Evolutionary conservation across 2,888 invertebrate species (phyloP).

Genomic region (Lagria hirta): DNA sequence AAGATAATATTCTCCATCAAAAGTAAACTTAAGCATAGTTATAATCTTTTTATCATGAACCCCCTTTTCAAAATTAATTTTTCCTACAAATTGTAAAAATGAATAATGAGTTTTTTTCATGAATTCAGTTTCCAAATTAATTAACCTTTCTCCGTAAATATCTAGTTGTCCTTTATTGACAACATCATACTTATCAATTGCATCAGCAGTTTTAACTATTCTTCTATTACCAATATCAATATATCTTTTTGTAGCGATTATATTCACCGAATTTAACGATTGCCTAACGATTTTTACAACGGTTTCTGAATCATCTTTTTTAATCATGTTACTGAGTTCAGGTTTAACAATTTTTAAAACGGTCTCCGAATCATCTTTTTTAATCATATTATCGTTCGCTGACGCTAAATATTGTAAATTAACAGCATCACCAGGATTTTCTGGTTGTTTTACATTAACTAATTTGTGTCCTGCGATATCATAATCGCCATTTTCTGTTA

Average conservation of each 20-base stretch:
- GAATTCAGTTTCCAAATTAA: slow-evolving; percentile 1
- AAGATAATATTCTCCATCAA: slow-evolving; percentile 3
- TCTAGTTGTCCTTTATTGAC: slow-evolving; percentile 8
- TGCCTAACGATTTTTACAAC: too few species aligned
- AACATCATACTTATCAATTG: slow-evolving; percentile 6
- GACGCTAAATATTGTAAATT: slow-evolving; percentile 8
- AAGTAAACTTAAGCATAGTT: slow-evolving; percentile 1
- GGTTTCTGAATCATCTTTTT: slow-evolving; percentile 1
- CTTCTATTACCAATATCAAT: slow-evolving; percentile 8
- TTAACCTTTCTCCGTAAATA: slow-evolving; percentile 9
- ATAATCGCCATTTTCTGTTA: slow-evolving; percentile 16
- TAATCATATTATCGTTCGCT: slow-evolving; percentile 6
- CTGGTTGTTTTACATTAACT: slow-evolving; percentile 8
- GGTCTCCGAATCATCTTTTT: neutral
- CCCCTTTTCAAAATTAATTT: slow-evolving; percentile 1
- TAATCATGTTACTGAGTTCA: too few species aligned
- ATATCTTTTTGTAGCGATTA: too few species aligned
- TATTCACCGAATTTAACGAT: too few species aligned
- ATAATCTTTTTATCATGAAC: slow-evolving; percentile 2
- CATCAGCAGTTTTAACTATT: slow-evolving; percentile 7
- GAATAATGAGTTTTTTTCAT: slow-evolving; percentile 4
- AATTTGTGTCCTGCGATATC: slow-evolving; percentile 2
- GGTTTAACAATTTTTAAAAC: too few species aligned
- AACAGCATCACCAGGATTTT: slow-evolving; percentile 9
- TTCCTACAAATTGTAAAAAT: slow-evolving; percentile 7